phyloP scores from a whole-genome alignment of 2,113 vertebrate species.

The Lutjanus erythropterus region DNA sequence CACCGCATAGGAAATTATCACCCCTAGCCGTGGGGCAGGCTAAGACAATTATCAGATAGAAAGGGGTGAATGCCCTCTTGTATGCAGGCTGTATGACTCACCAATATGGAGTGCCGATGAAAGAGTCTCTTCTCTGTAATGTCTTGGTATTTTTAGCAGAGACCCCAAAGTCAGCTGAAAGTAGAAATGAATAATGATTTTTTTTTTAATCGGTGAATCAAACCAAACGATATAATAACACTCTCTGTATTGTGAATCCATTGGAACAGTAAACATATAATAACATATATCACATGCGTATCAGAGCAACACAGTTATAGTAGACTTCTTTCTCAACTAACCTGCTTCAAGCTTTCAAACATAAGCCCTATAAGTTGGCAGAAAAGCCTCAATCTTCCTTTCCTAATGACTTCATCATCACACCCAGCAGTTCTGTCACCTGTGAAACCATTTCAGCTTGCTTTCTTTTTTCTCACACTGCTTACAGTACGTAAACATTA shows the following conservation, averaged over 20 bases:
- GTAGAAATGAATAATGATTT: slow-evolving; percentile 63
- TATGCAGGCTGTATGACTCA: slow-evolving; percentile 84
- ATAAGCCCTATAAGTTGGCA: background rate
- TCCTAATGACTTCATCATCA: background rate
- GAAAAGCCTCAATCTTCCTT: background rate
- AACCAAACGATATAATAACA: slow-evolving; percentile 6
- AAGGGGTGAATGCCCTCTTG: slow-evolving; percentile 33
- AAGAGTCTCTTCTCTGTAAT: slow-evolving; percentile 97
- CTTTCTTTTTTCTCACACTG: slow-evolving; percentile 12
- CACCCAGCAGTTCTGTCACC: slow-evolving; percentile 13
- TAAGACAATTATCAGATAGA: slow-evolving; percentile 28
- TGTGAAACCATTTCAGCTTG: slow-evolving; percentile 21
- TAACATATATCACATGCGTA: background rate
- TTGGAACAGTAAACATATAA: background rate
- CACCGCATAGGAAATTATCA: background rate
- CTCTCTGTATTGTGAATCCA: background rate
- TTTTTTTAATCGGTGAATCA: slow-evolving; percentile 43
- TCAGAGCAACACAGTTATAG: background rate
- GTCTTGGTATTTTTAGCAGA: slow-evolving; percentile 99
- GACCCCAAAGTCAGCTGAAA: slow-evolving; percentile 98
- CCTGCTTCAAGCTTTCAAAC: slow-evolving; percentile 16
- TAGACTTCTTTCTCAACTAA: background rate
- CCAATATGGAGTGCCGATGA: slow-evolving; percentile 99
- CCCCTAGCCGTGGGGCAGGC: background rate
- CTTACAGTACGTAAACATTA: slow-evolving; percentile 40